Base-by-base conservation (phyloP, 2,888 invertebrate species). In the Lepidonotus clava region DNA sequence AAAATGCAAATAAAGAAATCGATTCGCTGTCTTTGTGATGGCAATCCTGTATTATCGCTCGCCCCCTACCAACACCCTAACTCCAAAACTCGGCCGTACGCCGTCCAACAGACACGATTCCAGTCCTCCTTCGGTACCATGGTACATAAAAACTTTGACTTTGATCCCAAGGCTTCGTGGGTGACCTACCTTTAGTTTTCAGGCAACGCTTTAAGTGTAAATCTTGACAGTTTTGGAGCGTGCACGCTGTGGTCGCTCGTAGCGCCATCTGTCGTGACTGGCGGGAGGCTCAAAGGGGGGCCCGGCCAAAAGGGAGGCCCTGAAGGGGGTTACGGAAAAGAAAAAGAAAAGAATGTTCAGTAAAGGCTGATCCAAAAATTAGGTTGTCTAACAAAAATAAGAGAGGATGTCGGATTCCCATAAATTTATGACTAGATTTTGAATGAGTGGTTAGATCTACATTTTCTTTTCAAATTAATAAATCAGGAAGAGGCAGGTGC, bases 1-100 rank as follows among this genome's bases (percentile, higher is more conserved):
- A 80, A 80, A 80, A 80, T 80, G 80, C 80, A 80, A 80, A 80
- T 80, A 80, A 80, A 80, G 80, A 80, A 80, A 80, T 80, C 80
- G 80, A 80, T 80, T 80, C 51, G 41, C 46, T 24, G 80, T 80
- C 80, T 80, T 80, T 80, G 80, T 80, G 80, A 80, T 80, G 51
- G 80, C 41, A 34, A 46, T n/a, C 80, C 51, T 80, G 11, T 41
- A 80, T 32, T 80, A 80, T 80, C 80, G 80, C 80, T 51, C 80
- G 34, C 11, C 5, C 2, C 5, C 34, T 28, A 41, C 41, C 80
- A 80, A 80, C 80, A 80, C 40, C 80, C 21, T 8, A 80, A 40
- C 36, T 46, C 8, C 0, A 34, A 34, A 71, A 71, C 11, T 6
- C n/a, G n/a, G n/a, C n/a, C n/a, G n/a, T n/a, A n/a, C n/a, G n/a